Conservation (phyloP, 2,888 invertebrate genomes). For the Zygogramma bicolorata region DNA sequence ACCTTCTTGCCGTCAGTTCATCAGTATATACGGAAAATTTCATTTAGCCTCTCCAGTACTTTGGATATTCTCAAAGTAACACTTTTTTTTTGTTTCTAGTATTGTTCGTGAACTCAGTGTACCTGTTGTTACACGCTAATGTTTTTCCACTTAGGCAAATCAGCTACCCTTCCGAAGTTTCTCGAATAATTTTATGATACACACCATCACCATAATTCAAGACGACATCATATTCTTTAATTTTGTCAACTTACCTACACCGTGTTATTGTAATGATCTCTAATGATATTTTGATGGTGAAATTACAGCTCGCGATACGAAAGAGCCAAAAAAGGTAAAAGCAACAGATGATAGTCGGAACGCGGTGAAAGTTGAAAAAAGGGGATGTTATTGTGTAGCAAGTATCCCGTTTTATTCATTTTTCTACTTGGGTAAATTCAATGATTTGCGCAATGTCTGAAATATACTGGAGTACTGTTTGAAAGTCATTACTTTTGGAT, state of each 20-base stretch:
- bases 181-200: neutral
- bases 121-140: neutral
- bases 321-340: conserved; percentile 30
- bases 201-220: conserved; percentile 28
- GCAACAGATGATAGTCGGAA: conserved; percentile 31
- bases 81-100: too few relatives aligned
- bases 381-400: neutral
- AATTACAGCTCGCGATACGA: conserved; percentile 33
- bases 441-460: too few relatives aligned
- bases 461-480: too few relatives aligned
- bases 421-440: too few relatives aligned
- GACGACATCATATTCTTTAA: conserved; percentile 35
- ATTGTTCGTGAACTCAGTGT: too few relatives aligned
- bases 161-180: neutral
- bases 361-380: conserved; percentile 22
- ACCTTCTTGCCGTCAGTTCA: too few relatives aligned
- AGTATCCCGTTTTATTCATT: too few relatives aligned
- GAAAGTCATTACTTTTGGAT: too few relatives aligned
- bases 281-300: conserved; percentile 43
- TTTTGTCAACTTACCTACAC: conserved; percentile 38
- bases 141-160: neutral
- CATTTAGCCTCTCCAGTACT: too few relatives aligned
- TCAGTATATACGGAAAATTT: too few relatives aligned
- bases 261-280: conserved; percentile 33
- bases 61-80: too few relatives aligned